Percentiles rank a stretch among this genome's conserved stretches.
Evolutionary conservation across 2,113 vertebrate genomes (phyloP).

Genomic region (Oceanites oceanicus): DNA sequence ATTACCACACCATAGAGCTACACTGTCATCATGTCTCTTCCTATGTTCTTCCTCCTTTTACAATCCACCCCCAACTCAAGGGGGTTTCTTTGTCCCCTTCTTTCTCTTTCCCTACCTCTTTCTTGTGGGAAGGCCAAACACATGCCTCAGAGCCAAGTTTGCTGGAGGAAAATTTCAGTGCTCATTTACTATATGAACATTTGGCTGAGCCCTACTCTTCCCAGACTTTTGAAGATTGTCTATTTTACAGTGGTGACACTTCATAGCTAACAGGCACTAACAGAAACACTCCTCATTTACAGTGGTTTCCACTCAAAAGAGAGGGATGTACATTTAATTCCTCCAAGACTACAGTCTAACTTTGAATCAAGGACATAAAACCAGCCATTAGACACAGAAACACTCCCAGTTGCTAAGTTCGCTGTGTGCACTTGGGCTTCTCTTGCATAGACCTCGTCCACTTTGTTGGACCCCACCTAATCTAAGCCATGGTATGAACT

Average conservation of each 20-base stretch:
- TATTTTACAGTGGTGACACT: background rate
- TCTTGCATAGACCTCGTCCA: background rate
- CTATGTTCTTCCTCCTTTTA: background rate
- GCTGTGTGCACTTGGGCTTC: background rate
- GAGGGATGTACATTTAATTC: background rate
- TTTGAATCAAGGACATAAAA: background rate
- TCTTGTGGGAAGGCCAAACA: conserved; percentile 16
- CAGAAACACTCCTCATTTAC: background rate
- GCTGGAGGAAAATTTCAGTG: background rate
- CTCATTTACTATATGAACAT: conserved; percentile 11
- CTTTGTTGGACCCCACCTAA: background rate
- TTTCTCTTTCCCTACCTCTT: background rate
- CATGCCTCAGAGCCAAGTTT: background rate
- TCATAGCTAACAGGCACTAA: conserved; percentile 22
- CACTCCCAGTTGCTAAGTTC: background rate
- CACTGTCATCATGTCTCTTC: background rate
- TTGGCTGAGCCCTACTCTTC: background rate
- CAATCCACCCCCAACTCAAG: background rate
- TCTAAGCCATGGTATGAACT: background rate
- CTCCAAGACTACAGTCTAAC: background rate
- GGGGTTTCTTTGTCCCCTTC: background rate
- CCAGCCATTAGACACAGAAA: background rate
- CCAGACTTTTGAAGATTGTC: background rate
- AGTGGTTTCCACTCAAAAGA: background rate
- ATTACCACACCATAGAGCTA: background rate